Evolutionary conservation across 2,797 vertebrate species (phyloP).

Genomic region (Pipistrellus pygmaeus): DNA sequence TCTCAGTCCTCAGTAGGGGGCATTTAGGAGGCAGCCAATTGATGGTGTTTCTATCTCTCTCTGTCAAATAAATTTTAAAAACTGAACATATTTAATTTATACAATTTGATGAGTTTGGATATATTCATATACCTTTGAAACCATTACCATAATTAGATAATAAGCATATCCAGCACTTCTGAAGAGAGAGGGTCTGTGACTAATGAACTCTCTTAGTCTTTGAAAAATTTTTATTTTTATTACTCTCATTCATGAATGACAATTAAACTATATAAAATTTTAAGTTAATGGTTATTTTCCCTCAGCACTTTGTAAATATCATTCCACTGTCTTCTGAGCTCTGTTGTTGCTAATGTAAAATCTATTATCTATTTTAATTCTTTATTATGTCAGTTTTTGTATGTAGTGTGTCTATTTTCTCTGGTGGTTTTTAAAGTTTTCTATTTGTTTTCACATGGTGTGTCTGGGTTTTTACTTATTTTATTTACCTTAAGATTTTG

Average conservation of each 20-base stretch:
- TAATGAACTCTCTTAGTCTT: constrained; percentile 26
- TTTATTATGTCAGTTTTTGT: background rate
- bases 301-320: constrained; percentile 21
- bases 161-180: background rate
- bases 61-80: background rate
- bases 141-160: background rate
- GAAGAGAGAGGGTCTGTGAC: background rate
- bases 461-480: background rate
- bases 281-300: constrained; percentile 30
- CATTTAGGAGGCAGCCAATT: too few relatives aligned
- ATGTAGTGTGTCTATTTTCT: background rate
- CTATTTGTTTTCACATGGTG: constrained; percentile 26
- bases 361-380: background rate
- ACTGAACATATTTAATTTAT: background rate
- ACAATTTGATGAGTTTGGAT: background rate
- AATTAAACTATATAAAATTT: constrained; percentile 33
- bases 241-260: background rate
- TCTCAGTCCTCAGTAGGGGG: too few relatives aligned
- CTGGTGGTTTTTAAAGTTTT: constrained; percentile 30
- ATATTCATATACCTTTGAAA: background rate
- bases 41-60: too few relatives aligned
- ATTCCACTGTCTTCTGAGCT: background rate
- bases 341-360: background rate
- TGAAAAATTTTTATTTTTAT: constrained; percentile 40
- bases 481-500: background rate